Percentiles rank a stretch among this genome's conserved stretches.
Conservation (phyloP, 1,140 invertebrate genomes). For the Polypedilum pembai region DNA sequence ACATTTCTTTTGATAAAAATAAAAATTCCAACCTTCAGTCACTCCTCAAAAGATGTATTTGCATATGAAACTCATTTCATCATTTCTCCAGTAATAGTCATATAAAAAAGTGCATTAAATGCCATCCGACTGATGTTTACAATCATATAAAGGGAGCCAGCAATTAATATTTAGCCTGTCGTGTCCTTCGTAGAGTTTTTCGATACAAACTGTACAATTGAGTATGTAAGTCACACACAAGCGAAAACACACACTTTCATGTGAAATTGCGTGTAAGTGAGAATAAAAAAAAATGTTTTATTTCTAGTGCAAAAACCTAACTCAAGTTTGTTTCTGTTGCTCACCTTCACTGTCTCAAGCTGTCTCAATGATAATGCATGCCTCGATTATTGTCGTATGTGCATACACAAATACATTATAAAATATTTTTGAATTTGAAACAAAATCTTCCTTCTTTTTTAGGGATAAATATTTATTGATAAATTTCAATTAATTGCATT, state of each 20-base stretch:
- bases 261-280: background rate
- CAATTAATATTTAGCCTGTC: background rate
- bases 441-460: no score
- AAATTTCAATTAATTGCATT: background rate
- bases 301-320: conserved; percentile 28
- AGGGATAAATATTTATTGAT: no score
- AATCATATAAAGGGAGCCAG: no score
- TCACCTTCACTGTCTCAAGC: conserved; percentile 15
- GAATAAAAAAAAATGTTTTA: conserved; percentile 6
- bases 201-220: background rate
- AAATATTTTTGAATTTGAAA: no score
- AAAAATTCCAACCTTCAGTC: no score
- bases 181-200: conserved; percentile 20
- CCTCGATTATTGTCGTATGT: background rate
- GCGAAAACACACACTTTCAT: background rate
- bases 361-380: conserved; percentile 23
- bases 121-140: no score
- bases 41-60: no score
- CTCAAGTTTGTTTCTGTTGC: background rate
- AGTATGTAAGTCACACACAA: background rate
- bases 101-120: no score
- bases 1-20: no score
- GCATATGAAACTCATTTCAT: no score
- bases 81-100: no score
- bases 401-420: no score